Percentiles rank a stretch among this genome's conserved stretches.
Evolutionary conservation across 1,140 invertebrate genomes (phyloP).

Genomic region (Ditylenchus dipsaci): DNA sequence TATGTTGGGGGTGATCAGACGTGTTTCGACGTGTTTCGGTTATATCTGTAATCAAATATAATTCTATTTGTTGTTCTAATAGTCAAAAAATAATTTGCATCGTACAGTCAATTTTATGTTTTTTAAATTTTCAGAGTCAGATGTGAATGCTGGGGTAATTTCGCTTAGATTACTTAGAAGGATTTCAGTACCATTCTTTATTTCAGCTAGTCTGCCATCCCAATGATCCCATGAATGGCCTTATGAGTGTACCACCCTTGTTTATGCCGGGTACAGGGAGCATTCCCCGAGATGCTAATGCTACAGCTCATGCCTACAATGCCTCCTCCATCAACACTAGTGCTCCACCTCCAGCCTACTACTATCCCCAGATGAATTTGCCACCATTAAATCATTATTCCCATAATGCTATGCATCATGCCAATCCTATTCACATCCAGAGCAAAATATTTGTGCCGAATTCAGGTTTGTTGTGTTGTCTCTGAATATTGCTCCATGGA

Average conservation of each 20-base stretch:
- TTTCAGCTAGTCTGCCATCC: not conserved
- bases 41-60: too few species aligned
- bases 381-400: not conserved
- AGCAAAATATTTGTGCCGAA: not conserved
- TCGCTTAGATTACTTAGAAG: too few species aligned
- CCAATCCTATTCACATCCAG: not conserved
- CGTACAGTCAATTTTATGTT: too few species aligned
- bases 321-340: not conserved
- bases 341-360: not conserved
- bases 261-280: not conserved
- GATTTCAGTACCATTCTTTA: too few species aligned
- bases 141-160: too few species aligned
- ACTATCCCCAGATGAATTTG: not conserved
- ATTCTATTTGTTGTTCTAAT: too few species aligned
- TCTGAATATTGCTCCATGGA: too few species aligned
- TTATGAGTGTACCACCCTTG: not conserved
- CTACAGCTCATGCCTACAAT: slow-evolving; percentile 1
- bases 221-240: slow-evolving; percentile 2
- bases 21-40: too few species aligned
- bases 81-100: too few species aligned
- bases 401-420: not conserved
- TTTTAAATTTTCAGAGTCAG: too few species aligned
- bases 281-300: not conserved
- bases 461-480: not conserved
- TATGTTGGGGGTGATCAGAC: too few species aligned